Evolutionary conservation across 2,888 invertebrate genomes (phyloP), one percentile per base, ranked within the genome.

Genomic region (Brachynemurus nebulosus): DNA sequence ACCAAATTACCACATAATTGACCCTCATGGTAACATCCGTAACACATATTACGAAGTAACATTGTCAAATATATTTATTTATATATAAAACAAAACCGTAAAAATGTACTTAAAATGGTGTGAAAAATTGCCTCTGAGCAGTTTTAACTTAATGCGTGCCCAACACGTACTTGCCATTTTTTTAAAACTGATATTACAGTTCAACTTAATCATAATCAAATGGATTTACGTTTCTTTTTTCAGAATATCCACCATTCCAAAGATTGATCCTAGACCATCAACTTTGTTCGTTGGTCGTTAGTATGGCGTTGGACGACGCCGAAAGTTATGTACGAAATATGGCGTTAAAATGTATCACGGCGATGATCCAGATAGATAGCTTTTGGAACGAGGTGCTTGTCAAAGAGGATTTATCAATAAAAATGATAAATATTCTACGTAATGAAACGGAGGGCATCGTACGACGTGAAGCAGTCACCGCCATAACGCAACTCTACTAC

Each of bases 201-300:
- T 35, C 4, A 35, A 17, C 11, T 47, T 16, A 17, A 19, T 42
- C 12, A 7, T 16, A 3, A 44, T 17, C 17, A 42, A 16, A 25
- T n/a, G 6, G 18, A 20, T 39, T 46, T 39, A 21, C 21, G 14
- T 39, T 39, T 16, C 3, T 18, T 46, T 49, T 67, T 67, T 3
- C 63, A 85, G 86, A 84, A 60, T 86, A 80, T 62, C 82, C 83
- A 9, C 77, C 82, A 16, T 82, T 84, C 59, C 84, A 84, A 63
- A 73, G 74, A 50, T 76, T 81, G 52, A 64, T 86, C 27, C 54
- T 78, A 14, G 74, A 76, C 21, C 71, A 77, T 49, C 71, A 78
- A 40, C 68, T 86, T 33, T 72, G 80, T 3, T 69, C 72, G 47
- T 63, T 83, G 19, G 72, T 80, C 0, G 66, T 78, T 18, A 71